Conservation (phyloP, 1,140 invertebrate species). For the Scaptodrosophila lebanonensis region DNA sequence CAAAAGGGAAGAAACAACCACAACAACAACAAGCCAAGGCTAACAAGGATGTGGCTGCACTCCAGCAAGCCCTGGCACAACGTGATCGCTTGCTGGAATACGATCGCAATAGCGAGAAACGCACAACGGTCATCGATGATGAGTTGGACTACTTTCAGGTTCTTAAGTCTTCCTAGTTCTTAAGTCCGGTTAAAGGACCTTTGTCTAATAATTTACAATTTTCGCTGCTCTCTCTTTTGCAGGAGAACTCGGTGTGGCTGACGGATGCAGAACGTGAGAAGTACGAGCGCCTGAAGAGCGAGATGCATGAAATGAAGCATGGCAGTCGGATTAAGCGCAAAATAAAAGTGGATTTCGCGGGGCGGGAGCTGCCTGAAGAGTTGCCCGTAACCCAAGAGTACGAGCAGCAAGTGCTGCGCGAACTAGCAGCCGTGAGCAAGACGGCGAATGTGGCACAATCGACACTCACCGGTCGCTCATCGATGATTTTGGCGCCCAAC, state of each 20-base stretch:
- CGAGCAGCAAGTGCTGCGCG: conserved; percentile 77
- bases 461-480: conserved; percentile 39
- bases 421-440: conserved; percentile 67
- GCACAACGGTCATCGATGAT: conserved; percentile 96
- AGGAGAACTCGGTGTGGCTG: conserved; percentile 88
- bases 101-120: conserved; percentile 89
- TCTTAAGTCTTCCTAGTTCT: background rate
- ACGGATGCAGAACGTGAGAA: conserved; percentile 83
- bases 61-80: conserved; percentile 86
- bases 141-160: conserved; percentile 92
- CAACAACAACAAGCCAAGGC: conserved; percentile 11
- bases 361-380: conserved; percentile 79
- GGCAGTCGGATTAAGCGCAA: conserved; percentile 83
- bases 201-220: too few relatives aligned
- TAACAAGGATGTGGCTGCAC: conserved; percentile 68
- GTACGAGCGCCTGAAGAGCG: conserved; percentile 84
- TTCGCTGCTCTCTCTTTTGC: too few relatives aligned
- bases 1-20: conserved; percentile 25
- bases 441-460: background rate
- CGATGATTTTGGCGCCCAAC: conserved; percentile 34
- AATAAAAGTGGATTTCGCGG: conserved; percentile 91
- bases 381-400: conserved; percentile 78
- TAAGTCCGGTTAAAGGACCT: too few relatives aligned
- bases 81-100: conserved; percentile 91
- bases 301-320: conserved; percentile 84